A percentile compares a stretch with the other conserved stretches of the same genome.
These are phyloP conservation scores for Bergia sp. DNA, from an alignment of 92 coral and sea anemone genomes.

Conservation along the genomic window DNA sequence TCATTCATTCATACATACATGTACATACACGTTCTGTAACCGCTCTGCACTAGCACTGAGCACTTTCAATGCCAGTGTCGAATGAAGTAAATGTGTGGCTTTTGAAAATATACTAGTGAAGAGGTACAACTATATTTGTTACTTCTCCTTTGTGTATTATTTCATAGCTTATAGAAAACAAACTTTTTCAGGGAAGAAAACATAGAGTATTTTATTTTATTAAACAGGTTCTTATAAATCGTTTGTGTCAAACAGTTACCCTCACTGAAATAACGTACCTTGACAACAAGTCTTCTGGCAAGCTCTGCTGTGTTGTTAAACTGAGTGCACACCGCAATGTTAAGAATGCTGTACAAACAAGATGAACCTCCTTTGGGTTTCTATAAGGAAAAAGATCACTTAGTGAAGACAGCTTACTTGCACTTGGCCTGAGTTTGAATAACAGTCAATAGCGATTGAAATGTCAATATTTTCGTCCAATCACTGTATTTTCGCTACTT, in stretches of 20 bases:
- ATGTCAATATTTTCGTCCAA: too few relatives aligned
- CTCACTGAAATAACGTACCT: slow-evolving; percentile 49
- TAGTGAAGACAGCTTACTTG: not conserved
- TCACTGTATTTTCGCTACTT: too few relatives aligned
- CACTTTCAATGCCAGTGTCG: too few relatives aligned
- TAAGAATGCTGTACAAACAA: slow-evolving; percentile 66
- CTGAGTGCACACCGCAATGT: slow-evolving; percentile 47
- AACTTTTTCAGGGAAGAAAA: not conserved
- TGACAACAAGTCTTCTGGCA: slow-evolving; percentile 58
- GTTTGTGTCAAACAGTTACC: not conserved
- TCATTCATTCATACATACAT: too few relatives aligned
- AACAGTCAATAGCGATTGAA: too few relatives aligned
- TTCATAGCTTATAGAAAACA: not conserved
- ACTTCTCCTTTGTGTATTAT: not conserved
- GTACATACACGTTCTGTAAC: too few relatives aligned
- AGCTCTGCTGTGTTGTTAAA: slow-evolving; percentile 28
- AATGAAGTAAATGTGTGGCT: too few relatives aligned
- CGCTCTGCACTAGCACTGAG: too few relatives aligned
- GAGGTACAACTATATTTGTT: not conserved
- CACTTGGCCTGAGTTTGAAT: not conserved
- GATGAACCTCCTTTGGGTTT: slow-evolving; percentile 72
- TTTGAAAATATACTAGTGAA: too few relatives aligned
- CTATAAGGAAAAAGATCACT: slow-evolving; percentile 22
- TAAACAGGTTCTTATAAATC: not conserved
- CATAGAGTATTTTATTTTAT: not conserved